These are phyloP conservation scores for Setophaga petechia DNA, from an alignment of 2,113 vertebrate genomes.

Conservation along the genomic window DNA sequence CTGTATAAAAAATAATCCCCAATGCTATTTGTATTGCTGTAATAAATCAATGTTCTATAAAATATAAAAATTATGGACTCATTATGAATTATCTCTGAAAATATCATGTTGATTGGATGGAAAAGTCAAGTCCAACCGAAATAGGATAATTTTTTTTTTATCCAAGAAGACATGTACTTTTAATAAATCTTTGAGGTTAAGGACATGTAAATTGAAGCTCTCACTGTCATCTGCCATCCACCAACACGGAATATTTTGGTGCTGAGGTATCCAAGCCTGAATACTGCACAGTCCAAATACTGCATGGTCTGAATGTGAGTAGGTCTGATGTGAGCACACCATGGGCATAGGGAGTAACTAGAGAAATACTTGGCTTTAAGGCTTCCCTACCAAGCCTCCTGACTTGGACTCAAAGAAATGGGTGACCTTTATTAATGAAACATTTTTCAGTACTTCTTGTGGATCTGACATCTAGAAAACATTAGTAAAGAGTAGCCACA, in stretches of 20 bases:
- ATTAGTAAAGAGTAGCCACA: neutral
- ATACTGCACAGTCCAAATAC: neutral
- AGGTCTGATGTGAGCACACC: neutral
- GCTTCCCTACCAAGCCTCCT: neutral
- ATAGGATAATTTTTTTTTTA: neutral
- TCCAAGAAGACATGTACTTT: neutral
- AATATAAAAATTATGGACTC: neutral
- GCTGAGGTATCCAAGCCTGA: neutral
- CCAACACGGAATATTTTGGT: neutral
- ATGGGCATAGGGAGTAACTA: rapidly evolving
- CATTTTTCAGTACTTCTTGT: neutral
- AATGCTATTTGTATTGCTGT: neutral
- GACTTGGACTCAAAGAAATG: neutral
- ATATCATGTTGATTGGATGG: neutral
- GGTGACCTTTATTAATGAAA: neutral
- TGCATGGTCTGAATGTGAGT: neutral
- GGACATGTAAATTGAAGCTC: neutral
- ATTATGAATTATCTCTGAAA: neutral
- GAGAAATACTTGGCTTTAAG: neutral
- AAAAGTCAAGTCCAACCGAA: neutral
- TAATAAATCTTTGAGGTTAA: neutral
- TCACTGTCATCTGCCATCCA: neutral
- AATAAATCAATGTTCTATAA: neutral
- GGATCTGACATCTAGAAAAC: neutral
- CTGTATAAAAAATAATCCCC: neutral